A percentile compares a stretch with the other conserved stretches of the same genome.
Conservation (phyloP, 2,888 invertebrate genomes). For the Agonopterix heracliana region DNA sequence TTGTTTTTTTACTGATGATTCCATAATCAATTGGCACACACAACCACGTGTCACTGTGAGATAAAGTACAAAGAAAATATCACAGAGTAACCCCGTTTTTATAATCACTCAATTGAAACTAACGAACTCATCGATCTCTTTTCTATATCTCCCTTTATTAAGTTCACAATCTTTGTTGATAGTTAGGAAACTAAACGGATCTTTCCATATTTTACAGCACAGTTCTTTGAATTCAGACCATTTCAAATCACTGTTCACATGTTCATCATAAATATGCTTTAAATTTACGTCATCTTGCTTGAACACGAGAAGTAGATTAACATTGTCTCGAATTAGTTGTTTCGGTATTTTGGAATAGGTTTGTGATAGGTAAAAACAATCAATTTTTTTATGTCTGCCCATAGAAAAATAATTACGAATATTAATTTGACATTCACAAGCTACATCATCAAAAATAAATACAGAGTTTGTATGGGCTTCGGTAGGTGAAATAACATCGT, state of each 20-base stretch:
- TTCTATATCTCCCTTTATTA: slow-evolving; percentile 5
- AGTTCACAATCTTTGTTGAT: slow-evolving; percentile 18
- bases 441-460: slow-evolving; percentile 17
- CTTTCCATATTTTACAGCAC: slow-evolving; percentile 13
- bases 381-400: background rate
- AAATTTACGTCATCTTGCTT: too few species aligned
- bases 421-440: slow-evolving; percentile 13
- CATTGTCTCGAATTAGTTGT: background rate
- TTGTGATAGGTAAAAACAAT: background rate
- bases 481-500: slow-evolving; percentile 5
- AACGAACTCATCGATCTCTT: slow-evolving; percentile 1
- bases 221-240: slow-evolving; percentile 20
- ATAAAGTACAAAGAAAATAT: too few species aligned
- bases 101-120: too few species aligned
- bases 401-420: slow-evolving; percentile 10
- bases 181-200: slow-evolving; percentile 11
- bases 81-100: too few species aligned
- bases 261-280: slow-evolving; percentile 13
- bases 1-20: too few species aligned
- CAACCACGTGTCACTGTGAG: too few species aligned
- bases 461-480: slow-evolving; percentile 11
- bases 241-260: slow-evolving; percentile 20
- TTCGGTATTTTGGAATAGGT: background rate
- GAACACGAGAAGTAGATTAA: too few species aligned
- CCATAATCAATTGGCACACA: too few species aligned